phyloP scores from a whole-genome alignment of 2,113 vertebrate species.

The Odontesthes bonariensis region DNA sequence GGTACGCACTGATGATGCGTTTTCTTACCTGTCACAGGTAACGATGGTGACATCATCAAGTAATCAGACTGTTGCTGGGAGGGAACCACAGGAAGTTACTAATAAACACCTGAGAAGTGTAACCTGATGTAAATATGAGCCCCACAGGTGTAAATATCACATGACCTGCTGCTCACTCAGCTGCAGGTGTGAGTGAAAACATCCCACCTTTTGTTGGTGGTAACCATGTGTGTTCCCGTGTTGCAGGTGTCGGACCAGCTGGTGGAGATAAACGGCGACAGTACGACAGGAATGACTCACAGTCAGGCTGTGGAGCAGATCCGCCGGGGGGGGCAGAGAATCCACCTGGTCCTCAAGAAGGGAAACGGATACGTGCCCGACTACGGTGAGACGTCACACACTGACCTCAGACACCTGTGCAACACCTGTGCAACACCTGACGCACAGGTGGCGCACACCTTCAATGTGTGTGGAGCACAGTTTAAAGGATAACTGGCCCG shows the following conservation, averaged over 20 bases:
- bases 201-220: not conserved
- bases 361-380: constrained; percentile 87
- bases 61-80: no score
- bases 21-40: no score
- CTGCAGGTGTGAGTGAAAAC: no score
- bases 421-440: no score
- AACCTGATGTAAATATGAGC: no score
- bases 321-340: constrained; percentile 80
- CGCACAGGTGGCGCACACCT: not conserved
- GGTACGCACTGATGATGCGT: constrained; percentile 55
- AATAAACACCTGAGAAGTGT: no score
- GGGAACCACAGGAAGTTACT: no score
- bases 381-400: constrained; percentile 76
- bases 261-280: constrained; percentile 87
- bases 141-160: no score
- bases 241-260: constrained; percentile 86
- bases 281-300: constrained; percentile 86
- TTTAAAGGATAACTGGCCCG: no score
- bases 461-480: no score
- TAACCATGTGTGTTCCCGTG: constrained; percentile 13
- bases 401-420: not conserved
- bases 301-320: constrained; percentile 87
- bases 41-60: no score
- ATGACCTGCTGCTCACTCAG: no score
- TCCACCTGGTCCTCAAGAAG: constrained; percentile 84